A percentile compares a stretch with the other conserved stretches of the same genome.
Evolutionary conservation across 2,888 invertebrate species (phyloP).

Genomic region (Graphium colonna): DNA sequence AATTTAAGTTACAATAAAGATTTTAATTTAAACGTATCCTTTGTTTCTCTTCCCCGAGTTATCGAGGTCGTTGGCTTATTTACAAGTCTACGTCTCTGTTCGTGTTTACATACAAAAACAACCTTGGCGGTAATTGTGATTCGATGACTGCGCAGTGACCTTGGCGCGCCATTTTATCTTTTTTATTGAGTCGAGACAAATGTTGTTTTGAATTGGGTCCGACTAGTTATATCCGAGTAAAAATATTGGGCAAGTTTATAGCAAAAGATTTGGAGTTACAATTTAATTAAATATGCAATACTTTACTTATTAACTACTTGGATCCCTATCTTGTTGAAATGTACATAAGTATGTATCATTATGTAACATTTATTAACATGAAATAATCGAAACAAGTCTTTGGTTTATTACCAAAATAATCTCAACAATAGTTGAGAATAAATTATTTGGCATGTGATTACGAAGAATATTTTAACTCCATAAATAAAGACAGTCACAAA

Average conservation of each 20-base stretch:
- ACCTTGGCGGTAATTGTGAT: conserved; percentile 52
- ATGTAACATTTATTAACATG: too few species aligned
- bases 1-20: conserved; percentile 63
- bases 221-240: neutral
- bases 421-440: too few species aligned
- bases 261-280: too few species aligned
- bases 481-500: too few species aligned
- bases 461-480: too few species aligned
- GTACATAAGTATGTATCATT: too few species aligned
- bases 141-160: conserved; percentile 35
- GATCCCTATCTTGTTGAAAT: too few species aligned
- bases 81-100: conserved; percentile 25
- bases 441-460: too few species aligned
- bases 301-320: too few species aligned
- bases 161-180: conserved; percentile 18
- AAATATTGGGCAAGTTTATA: neutral
- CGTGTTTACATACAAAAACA: conserved; percentile 75
- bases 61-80: conserved; percentile 29
- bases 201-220: neutral
- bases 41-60: conserved; percentile 37
- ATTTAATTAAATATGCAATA: too few species aligned
- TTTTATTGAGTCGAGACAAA: neutral
- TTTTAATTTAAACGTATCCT: conserved; percentile 36
- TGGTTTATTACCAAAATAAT: too few species aligned
- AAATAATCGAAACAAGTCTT: too few species aligned